phyloP scores from a whole-genome alignment of 2,888 invertebrate genomes.

The Trimorus sp. region DNA sequence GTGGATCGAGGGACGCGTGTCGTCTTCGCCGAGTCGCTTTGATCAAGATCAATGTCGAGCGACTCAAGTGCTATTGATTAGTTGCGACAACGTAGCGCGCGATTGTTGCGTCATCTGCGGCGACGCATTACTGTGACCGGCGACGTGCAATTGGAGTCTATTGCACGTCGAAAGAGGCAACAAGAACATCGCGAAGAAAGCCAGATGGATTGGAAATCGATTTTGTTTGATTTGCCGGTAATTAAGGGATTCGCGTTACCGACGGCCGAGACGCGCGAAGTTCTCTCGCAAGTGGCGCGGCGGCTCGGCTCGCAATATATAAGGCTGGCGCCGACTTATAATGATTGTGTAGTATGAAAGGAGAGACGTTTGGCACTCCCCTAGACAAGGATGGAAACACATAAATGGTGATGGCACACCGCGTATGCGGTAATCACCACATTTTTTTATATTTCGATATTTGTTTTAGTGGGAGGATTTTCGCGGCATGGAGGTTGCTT shows the following conservation, averaged over 20 bases:
- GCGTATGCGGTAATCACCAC: slow-evolving; percentile 67
- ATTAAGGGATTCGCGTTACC: slow-evolving; percentile 14
- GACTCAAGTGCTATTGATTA: slow-evolving; percentile 45
- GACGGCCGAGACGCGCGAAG: slow-evolving; percentile 34
- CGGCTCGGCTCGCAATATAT: slow-evolving; percentile 72
- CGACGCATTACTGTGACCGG: not conserved
- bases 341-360: slow-evolving; percentile 95
- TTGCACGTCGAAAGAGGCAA: too few species aligned
- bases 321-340: slow-evolving; percentile 40
- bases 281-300: slow-evolving; percentile 72
- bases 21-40: slow-evolving; percentile 23
- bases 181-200: too few species aligned
- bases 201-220: too few species aligned
- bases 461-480: too few species aligned
- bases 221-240: not conserved
- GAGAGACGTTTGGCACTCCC: slow-evolving; percentile 96
- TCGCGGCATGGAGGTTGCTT: too few species aligned
- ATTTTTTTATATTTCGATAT: slow-evolving; percentile 69
- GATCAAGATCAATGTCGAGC: slow-evolving; percentile 53
- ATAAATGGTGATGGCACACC: slow-evolving; percentile 69
- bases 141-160: too few species aligned
- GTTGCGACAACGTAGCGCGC: slow-evolving; percentile 19
- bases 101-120: slow-evolving; percentile 17
- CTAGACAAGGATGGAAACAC: slow-evolving; percentile 70
- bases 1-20: slow-evolving; percentile 11